Evolutionary conservation across 2,888 invertebrate genomes (phyloP), one percentile per base, ranked within the genome.

Genomic region (Acleris laterana): DNA sequence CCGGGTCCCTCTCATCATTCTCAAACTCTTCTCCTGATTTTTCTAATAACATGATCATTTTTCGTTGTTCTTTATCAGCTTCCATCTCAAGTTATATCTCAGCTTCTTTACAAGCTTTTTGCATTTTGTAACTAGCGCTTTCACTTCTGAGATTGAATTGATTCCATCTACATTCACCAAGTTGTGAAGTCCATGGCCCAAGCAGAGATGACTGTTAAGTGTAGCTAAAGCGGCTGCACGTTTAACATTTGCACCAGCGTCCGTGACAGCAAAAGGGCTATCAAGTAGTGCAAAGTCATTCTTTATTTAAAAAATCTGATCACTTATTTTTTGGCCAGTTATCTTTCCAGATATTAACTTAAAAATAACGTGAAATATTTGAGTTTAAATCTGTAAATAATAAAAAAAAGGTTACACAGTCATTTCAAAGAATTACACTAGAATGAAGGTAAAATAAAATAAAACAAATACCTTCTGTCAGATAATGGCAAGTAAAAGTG

Each of bases 131-230:
- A 68, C 19, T 7, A 64, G 16, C 4, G 5, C 42, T 7, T 46
- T 20, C 11, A 64, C 3, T 44, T 62, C 58, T 19, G 64, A 49
- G 5, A 55, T 51, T 6, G 25, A 28, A 16, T 58, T 42, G 19
- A 64, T 53, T 25, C 68, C 64, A 62, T 68, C 64, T 9, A 61
- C 28, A 9, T 38, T 50, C 1, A 66, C 61, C 5, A 68, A 46
- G 25, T 64, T 58, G 48, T 68, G 64, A n/a, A 68, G 51, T 11
- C 58, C 68, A 13, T 68, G 64, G 16, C 63, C 64, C 11, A 68
- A 32, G 38, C 68, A 68, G 0, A 68, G 16, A 46, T 58, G 62
- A n/a, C 28, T 62, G 7, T 62, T 53, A 7, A 52, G 42, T 17
- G 9, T 6, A 17, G 17, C 28, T 3, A 61, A 25, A 5, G 60